Percentiles rank a stretch among this genome's conserved stretches.
Evolutionary conservation across 2,888 invertebrate genomes (phyloP).

Genomic region (Xestia ashworthii): DNA sequence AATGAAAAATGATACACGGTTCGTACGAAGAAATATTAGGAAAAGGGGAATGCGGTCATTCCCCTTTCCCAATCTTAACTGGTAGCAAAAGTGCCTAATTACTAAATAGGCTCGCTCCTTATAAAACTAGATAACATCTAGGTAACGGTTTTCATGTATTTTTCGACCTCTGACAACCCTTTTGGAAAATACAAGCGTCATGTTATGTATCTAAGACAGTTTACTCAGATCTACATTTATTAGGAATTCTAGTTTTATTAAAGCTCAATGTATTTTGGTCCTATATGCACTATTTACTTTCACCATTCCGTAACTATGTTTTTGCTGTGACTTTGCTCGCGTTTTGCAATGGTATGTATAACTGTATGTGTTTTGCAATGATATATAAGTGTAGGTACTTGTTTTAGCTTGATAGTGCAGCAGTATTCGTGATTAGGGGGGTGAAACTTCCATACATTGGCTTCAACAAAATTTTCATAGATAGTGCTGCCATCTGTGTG

Average conservation of each 20-base stretch:
- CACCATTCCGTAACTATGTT: conserved; percentile 48
- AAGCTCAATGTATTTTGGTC: conserved; percentile 25
- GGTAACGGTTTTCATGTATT: not conserved
- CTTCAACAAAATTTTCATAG: no score
- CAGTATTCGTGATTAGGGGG: no score
- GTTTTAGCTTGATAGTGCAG: not conserved
- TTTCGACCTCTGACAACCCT: not conserved
- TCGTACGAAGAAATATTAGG: no score
- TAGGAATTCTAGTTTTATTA: not conserved
- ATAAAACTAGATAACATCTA: no score
- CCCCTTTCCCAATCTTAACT: no score
- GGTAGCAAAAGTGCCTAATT: no score
- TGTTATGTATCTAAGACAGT: conserved; percentile 5
- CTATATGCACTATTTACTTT: conserved; percentile 45
- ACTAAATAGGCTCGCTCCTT: not conserved
- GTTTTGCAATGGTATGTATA: conserved; percentile 45
- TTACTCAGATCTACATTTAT: not conserved
- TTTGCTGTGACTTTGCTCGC: conserved; percentile 32
- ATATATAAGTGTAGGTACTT: not conserved
- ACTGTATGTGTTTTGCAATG: conserved; percentile 8
- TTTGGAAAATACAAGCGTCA: not conserved
- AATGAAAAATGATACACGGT: no score
- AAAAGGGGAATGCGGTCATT: no score
- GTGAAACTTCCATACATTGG: no score
- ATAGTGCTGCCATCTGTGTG: no score